phyloP scores from a whole-genome alignment of 92 coral and sea anemone genomes.

The Bergia puertoricense region DNA sequence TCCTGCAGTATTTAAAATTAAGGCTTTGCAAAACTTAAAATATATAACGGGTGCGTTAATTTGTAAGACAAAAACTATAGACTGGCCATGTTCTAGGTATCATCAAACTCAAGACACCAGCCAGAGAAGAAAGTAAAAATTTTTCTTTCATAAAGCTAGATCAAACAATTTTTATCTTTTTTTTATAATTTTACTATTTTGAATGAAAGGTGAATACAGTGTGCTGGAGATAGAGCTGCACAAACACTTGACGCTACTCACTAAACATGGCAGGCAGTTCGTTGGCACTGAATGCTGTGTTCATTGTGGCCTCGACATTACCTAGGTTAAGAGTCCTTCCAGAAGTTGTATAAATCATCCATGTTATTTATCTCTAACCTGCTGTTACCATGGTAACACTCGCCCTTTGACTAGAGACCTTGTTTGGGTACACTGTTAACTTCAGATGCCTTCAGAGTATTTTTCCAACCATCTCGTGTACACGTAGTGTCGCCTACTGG shows the following conservation, averaged over 20 bases:
- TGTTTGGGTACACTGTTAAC: too few species aligned
- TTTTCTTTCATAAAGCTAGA: background rate
- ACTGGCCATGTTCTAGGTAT: background rate
- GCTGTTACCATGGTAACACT: background rate
- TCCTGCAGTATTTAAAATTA: conserved; percentile 38
- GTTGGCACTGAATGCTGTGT: too few species aligned
- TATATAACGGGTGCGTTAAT: background rate
- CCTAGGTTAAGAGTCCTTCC: background rate
- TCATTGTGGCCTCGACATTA: background rate
- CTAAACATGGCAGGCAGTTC: background rate
- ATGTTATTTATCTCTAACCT: too few species aligned
- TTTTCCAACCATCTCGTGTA: too few species aligned
- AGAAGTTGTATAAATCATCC: background rate
- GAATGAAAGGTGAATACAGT: conserved; percentile 9
- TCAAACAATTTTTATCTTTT: conserved; percentile 7
- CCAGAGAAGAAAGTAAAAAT: background rate
- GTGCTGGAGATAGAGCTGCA: background rate
- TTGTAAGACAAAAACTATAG: background rate
- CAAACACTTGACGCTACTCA: background rate
- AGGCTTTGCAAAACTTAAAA: conserved; percentile 31
- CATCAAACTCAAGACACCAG: background rate
- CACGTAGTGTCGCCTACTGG: too few species aligned
- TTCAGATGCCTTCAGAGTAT: too few species aligned
- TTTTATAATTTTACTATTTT: conserved; percentile 18
- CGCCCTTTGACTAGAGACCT: background rate